Base-by-base conservation (phyloP, 2,888 invertebrate species). In the Orthosia incerta region DNA sequence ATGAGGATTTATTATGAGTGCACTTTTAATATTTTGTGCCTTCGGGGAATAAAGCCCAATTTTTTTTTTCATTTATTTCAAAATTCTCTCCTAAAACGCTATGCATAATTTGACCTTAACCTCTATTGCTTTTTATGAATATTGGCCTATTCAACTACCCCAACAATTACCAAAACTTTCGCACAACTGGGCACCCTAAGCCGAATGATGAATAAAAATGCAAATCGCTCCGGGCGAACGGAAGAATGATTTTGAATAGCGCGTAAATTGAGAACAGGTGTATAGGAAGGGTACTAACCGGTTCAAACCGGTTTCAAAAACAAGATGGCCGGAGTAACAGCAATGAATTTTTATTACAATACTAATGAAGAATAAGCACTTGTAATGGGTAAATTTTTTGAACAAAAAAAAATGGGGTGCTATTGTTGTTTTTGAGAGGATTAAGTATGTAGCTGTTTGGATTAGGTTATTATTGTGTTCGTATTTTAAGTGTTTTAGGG, bases 231-330 rank as follows among this genome's bases (percentile, higher is more conserved):
- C 85, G 79, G 87, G 87, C 89, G 89, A 88, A 88, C 94, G 94
- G 94, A 94, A 95, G 94, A 95, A 89, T 91, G 92, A 89, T 87
- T 92, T 88, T 89, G 93, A 94, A 95, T 94, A 86, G 91, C 85
- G 86, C 83, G 90, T 91, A 91, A 92, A 93, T 93, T 92, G 80
- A 88, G 88, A 93, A 93, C 95, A 95, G 95, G 95, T 95, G 95
- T 91, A 91, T 80, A 75, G 84, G 60, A 60, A 60, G 92, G 90
- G 90, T 89, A 81, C 79, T 83, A 91, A 92, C 92, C 90, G 89
- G 92, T 93, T 91, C 87, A 16, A 59, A 60, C 64, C 74, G 60
- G 73, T 73, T 73, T 63, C 23, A 62, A 60, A 86, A 85, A 85
- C 76, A 85, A 64, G 85, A 85, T 71, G 80, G 76, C 77, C 76